phyloP scores from a whole-genome alignment of 2,797 vertebrate species.

The Ctenosaura bakeri region DNA sequence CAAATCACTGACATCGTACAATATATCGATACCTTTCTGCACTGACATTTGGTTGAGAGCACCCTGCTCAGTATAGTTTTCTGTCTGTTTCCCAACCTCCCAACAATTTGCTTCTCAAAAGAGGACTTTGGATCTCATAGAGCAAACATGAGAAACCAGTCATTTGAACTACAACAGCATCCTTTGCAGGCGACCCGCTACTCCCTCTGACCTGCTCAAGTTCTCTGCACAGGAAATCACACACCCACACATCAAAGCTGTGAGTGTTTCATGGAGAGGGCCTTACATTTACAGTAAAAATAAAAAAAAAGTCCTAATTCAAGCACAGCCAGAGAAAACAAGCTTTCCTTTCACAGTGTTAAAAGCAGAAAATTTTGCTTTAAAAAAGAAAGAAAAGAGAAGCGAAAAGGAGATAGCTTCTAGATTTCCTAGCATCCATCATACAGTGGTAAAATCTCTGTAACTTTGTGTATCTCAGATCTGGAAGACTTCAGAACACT shows the following conservation, averaged over 20 bases:
- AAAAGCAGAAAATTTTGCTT: background rate
- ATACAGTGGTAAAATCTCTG: background rate
- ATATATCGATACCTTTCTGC: too few relatives aligned
- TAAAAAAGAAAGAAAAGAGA: background rate
- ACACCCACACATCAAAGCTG: background rate
- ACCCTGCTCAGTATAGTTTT: background rate
- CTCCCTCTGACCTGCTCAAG: background rate
- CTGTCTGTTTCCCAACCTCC: accelerated
- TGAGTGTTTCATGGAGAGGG: background rate
- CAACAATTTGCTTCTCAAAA: background rate
- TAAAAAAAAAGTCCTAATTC: background rate
- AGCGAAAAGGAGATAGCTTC: too few relatives aligned
- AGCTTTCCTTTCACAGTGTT: background rate
- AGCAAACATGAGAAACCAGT: background rate
- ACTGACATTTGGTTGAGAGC: background rate
- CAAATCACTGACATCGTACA: background rate
- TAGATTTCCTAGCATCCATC: too few relatives aligned
- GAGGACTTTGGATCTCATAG: background rate
- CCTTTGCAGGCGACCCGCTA: background rate
- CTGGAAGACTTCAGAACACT: background rate
- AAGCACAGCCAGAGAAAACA: background rate
- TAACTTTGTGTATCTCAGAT: background rate
- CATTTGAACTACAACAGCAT: background rate
- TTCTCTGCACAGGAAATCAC: background rate
- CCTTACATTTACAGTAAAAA: background rate